Conservation (phyloP, 2,888 invertebrate species). For the Agriotes lineatus region DNA sequence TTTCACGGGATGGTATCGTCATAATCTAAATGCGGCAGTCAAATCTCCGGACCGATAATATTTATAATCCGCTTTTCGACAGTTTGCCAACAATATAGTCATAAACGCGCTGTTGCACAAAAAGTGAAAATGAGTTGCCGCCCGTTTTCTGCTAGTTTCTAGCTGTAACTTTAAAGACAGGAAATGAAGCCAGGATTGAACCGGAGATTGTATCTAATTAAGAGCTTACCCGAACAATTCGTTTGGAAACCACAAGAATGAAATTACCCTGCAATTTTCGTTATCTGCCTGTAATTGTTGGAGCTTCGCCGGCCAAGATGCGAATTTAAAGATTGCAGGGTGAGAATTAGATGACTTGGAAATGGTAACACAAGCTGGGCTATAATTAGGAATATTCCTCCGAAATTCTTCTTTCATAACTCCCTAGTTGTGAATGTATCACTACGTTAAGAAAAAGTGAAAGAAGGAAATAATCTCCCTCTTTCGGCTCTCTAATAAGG, state of each 20-base stretch:
- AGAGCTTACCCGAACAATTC: conserved; percentile 1
- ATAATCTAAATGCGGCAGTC: neutral
- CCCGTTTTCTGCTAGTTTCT: conserved; percentile 3
- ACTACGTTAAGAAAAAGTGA: too few species aligned
- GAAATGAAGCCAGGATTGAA: conserved; percentile 12
- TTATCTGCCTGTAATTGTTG: neutral
- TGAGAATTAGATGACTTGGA: too few species aligned
- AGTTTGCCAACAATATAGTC: neutral
- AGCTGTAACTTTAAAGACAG: conserved; percentile 8
- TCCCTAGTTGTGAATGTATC: too few species aligned
- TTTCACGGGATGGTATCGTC: neutral
- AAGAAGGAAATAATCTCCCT: too few species aligned
- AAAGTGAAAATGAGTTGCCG: conserved; percentile 6
- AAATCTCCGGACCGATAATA: neutral
- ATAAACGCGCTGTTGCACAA: conserved; percentile 16
- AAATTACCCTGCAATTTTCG: neutral
- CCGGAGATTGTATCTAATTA: conserved; percentile 7
- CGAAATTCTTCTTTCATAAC: too few species aligned
- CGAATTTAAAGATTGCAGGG: too few species aligned
- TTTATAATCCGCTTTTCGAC: conserved; percentile 2
- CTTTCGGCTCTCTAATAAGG: too few species aligned
- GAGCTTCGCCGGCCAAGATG: neutral
- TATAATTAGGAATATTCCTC: too few species aligned
- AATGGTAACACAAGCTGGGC: too few species aligned
- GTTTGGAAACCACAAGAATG: conserved; percentile 1